Evolutionary conservation across 2,888 invertebrate genomes (phyloP).

Genomic region (Mesorhabditis sp.): DNA sequence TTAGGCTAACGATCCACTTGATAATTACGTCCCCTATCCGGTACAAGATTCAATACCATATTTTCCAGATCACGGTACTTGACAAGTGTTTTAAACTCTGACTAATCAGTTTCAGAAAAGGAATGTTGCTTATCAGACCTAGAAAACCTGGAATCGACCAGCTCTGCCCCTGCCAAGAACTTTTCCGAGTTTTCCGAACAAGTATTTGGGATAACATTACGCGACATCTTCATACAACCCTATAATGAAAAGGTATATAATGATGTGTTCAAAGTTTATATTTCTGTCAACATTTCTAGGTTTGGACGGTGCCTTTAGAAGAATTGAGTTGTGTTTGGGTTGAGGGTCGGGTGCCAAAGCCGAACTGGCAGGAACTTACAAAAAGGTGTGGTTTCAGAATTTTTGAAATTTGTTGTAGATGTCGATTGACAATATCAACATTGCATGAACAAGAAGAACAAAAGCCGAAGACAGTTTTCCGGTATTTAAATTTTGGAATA

Average conservation of each 20-base stretch:
- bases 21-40: conserved; percentile 27
- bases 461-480: neutral
- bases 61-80: neutral
- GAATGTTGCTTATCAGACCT: neutral
- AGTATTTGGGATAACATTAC: conserved; percentile 42
- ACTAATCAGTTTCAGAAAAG: neutral
- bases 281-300: conserved; percentile 23
- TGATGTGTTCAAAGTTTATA: neutral
- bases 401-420: neutral
- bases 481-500: neutral
- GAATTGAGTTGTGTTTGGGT: conserved; percentile 41
- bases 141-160: neutral
- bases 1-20: conserved; percentile 7
- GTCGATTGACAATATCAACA: neutral
- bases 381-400: neutral
- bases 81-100: neutral
- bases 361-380: conserved; percentile 23
- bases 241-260: conserved; percentile 48
- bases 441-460: neutral
- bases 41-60: conserved; percentile 16
- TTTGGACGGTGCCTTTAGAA: conserved; percentile 38
- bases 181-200: conserved; percentile 27
- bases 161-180: neutral
- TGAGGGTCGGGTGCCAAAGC: conserved; percentile 38
- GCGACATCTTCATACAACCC: conserved; percentile 44